Base-by-base conservation (phyloP, 2,888 invertebrate species). In the Mactromeris polynyma region DNA sequence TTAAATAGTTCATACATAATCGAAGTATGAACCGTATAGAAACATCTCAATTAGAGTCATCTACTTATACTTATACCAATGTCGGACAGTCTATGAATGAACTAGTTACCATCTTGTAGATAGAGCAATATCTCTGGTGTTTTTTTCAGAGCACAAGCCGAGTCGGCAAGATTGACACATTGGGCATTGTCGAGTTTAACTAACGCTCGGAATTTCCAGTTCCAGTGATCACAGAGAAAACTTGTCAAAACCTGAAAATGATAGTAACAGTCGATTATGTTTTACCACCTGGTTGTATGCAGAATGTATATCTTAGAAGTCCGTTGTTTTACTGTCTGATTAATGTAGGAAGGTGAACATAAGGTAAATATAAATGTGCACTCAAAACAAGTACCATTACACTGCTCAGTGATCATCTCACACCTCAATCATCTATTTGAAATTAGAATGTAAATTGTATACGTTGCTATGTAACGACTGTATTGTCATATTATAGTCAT, bases 101-200 rank as follows among this genome's bases (percentile, higher is more conserved):
- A 69, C n/a, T 19, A 69, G 7, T 73, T 82, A 94, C 94, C 93
- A 40, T 95, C 94, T 33, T 93, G 92, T 31, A 95, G 92, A 82
- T 93, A 93, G 19, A 95, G 90, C 7, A 93, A 84, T 19, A 93
- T 93, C 31, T 91, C 92, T 0, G 94, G 93, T 19, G 90, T 83
- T 11, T 81, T 85, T 40, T 90, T 89, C 3, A 91, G 36, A 21
- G 90, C 64, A 42, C 83, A 87, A 40, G 85, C 89, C 0, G 92
- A 89, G 85, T 94, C 93, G 36, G 91, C 83, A 31, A 93, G 78
- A 4, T 92, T 86, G 31, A 93, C 88, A 85, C 95, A 95, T 88
- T 95, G 95, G 9, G 94, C 91, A 26, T 91, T 94, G 58, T 94
- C 93, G 82, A 95, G 89, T 86, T 93, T 94, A 81, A 93, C 94